Evolutionary conservation across 2,888 invertebrate species (phyloP).

Genomic region (Ectemnius continuus): DNA sequence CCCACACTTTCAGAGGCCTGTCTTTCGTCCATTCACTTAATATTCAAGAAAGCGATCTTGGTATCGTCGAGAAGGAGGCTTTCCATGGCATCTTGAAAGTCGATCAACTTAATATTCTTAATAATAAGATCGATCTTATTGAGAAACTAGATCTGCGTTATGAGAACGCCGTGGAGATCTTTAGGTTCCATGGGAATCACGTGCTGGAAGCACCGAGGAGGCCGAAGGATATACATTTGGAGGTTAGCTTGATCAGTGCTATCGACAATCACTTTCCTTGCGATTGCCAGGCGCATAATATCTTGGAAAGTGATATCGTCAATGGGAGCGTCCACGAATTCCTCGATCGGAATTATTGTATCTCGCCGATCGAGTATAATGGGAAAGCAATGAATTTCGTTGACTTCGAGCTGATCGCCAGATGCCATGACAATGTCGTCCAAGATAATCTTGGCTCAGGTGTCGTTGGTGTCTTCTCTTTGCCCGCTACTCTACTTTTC

Average conservation of each 20-base stretch:
- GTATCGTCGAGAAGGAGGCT: conserved; percentile 85
- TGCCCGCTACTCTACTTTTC: conserved; percentile 41
- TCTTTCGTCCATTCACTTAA: conserved; percentile 87
- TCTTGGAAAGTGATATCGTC: conserved; percentile 87
- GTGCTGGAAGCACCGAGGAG: conserved; percentile 86
- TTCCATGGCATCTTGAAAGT: conserved; percentile 88
- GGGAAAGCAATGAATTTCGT: conserved; percentile 86
- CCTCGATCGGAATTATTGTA: conserved; percentile 87
- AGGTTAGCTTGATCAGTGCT: conserved; percentile 86
- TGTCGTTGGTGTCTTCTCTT: conserved; percentile 33
- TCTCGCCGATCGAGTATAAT: conserved; percentile 90
- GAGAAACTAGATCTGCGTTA: conserved; percentile 83
- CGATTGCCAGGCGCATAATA: conserved; percentile 89
- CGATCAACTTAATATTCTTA: conserved; percentile 86
- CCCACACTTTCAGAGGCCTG: conserved; percentile 88
- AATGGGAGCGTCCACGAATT: conserved; percentile 80
- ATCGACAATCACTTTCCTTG: conserved; percentile 91
- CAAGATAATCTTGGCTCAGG: conserved; percentile 82
- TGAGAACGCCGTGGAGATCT: conserved; percentile 85
- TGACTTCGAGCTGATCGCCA: conserved; percentile 83
- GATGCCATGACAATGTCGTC: conserved; percentile 84
- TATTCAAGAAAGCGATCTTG: conserved; percentile 90
- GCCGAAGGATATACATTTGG: conserved; percentile 84
- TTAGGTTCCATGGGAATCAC: conserved; percentile 90
- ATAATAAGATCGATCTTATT: conserved; percentile 91